phyloP scores from a whole-genome alignment of 2,113 vertebrate species.

The Pteruthius melanotis region DNA sequence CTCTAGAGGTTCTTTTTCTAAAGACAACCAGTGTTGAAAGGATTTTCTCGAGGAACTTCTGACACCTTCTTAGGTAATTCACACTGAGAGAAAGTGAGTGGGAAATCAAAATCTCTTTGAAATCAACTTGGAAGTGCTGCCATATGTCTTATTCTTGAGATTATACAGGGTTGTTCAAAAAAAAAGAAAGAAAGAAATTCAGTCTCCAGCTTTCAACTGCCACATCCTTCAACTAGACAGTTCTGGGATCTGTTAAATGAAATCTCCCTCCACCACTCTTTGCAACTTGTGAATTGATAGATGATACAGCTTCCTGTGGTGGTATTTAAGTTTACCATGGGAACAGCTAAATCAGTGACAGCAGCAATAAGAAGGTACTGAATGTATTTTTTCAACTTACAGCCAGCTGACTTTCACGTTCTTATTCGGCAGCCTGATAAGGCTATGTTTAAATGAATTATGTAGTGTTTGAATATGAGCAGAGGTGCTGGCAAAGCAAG shows the following conservation, averaged over 20 bases:
- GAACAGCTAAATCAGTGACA: slow-evolving; percentile 37
- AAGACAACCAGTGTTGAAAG: not conserved
- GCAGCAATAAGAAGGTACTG: slow-evolving; percentile 29
- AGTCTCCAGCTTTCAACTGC: slow-evolving; percentile 3
- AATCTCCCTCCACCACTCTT: slow-evolving; percentile 35
- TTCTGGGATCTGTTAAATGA: slow-evolving; percentile 26
- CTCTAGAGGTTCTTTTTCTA: not conserved
- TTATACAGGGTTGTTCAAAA: not conserved
- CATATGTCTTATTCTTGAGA: slow-evolving; percentile 28
- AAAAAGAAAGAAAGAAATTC: not conserved
- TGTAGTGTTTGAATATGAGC: not conserved
- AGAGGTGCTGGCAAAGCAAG: slow-evolving; percentile 11
- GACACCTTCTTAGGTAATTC: slow-evolving; percentile 29
- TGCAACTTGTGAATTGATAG: slow-evolving; percentile 25
- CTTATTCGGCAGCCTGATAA: slow-evolving; percentile 41
- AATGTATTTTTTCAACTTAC: not conserved
- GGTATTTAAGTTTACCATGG: slow-evolving; percentile 43
- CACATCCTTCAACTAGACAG: slow-evolving; percentile 15
- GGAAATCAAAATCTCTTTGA: slow-evolving; percentile 22
- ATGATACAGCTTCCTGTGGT: slow-evolving; percentile 3
- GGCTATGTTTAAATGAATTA: slow-evolving; percentile 13
- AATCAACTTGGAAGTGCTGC: slow-evolving; percentile 17
- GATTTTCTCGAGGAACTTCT: slow-evolving; percentile 40
- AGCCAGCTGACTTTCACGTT: slow-evolving; percentile 30
- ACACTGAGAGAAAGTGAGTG: slow-evolving; percentile 12